Conservation (phyloP, 1,140 invertebrate species). For the Globodera rostochiensis region DNA sequence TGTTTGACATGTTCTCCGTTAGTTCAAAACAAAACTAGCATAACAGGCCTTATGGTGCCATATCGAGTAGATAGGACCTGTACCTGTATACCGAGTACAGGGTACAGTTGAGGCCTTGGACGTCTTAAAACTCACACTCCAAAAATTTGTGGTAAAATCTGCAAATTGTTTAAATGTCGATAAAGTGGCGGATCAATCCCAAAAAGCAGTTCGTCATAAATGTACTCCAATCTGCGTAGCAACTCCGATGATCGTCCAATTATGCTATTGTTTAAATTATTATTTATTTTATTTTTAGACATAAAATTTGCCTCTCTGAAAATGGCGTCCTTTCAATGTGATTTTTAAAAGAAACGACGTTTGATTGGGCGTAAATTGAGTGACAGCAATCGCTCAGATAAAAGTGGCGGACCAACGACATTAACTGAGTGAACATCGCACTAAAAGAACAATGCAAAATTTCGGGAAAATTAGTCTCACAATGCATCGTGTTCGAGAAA, state of each 20-base stretch:
- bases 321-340: conserved; percentile 17
- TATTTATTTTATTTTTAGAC: not conserved
- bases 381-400: conserved; percentile 71
- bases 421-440: conserved; percentile 75
- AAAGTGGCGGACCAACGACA: conserved; percentile 76
- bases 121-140: conserved; percentile 74
- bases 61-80: conserved; percentile 1
- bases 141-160: conserved; percentile 79
- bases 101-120: not conserved
- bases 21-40: too few relatives aligned
- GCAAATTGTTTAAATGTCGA: conserved; percentile 73
- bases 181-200: conserved; percentile 74
- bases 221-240: conserved; percentile 74
- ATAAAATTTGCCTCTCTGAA: conserved; percentile 8
- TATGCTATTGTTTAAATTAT: not conserved
- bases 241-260: conserved; percentile 68
- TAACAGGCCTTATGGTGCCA: too few relatives aligned
- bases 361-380: not conserved
- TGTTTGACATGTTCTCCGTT: too few relatives aligned
- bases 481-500: conserved; percentile 78
- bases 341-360: not conserved
- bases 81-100: not conserved
- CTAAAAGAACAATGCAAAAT: conserved; percentile 22
- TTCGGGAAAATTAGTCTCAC: not conserved
- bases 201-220: conserved; percentile 74